Conservation (phyloP, 2,888 invertebrate genomes). For the Acronicta alni region DNA sequence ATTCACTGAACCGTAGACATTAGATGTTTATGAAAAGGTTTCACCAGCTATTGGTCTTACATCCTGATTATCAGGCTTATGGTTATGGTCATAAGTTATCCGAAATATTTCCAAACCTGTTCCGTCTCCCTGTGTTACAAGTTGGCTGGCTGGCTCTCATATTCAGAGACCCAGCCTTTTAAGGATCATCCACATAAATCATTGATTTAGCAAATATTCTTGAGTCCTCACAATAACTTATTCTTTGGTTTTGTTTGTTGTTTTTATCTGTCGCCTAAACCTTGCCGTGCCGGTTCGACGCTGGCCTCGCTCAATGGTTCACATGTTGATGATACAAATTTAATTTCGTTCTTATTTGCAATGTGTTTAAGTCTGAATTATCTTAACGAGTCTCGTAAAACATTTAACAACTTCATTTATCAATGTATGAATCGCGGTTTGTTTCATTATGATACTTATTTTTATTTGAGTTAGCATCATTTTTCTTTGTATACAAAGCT, state of each 20-base stretch:
- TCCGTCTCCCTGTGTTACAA: conserved; percentile 12
- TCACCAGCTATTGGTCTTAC: background rate
- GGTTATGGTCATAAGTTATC: conserved; percentile 7
- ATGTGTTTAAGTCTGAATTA: conserved; percentile 47
- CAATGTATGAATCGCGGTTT: conserved; percentile 29
- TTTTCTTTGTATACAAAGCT: conserved; percentile 24
- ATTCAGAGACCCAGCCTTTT: conserved; percentile 35
- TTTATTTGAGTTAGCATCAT: background rate
- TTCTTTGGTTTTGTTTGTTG: conserved; percentile 65
- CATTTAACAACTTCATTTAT: conserved; percentile 45
- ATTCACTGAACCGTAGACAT: background rate
- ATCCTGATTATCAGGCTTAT: conserved; percentile 10
- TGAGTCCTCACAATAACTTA: conserved; percentile 58
- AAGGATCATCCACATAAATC: conserved; percentile 49
- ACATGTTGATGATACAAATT: conserved; percentile 59
- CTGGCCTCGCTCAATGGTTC: conserved; percentile 73
- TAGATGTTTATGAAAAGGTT: background rate
- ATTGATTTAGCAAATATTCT: conserved; percentile 55
- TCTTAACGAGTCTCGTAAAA: conserved; percentile 25
- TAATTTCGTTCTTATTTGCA: conserved; percentile 47
- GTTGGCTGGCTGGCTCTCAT: conserved; percentile 49
- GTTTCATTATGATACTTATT: conserved; percentile 34
- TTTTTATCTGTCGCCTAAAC: conserved; percentile 78
- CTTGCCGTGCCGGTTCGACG: conserved; percentile 71
- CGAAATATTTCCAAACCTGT: conserved; percentile 10